Conservation (phyloP, 2,113 vertebrate species). For the Mus musculus region GRCm39 chrX:19246001-19246500, state of each 20-base stretch:
- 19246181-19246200: too few relatives aligned
- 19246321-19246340: conserved; percentile 30
- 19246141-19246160: too few relatives aligned
- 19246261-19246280: too few relatives aligned
- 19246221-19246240: too few relatives aligned
- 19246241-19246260: too few relatives aligned
- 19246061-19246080: neutral
- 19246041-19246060: neutral
- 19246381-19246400: neutral
- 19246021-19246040: neutral
- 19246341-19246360: conserved; percentile 1
- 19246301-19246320: conserved; percentile 18
- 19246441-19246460: neutral
- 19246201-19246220: too few relatives aligned
- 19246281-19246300: neutral
- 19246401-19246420: neutral
- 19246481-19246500: neutral
- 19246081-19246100: too few relatives aligned
- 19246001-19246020: conserved; percentile 24
- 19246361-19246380: conserved; percentile 33
- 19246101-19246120: too few relatives aligned
- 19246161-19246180: too few relatives aligned
- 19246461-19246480: conserved; percentile 10
- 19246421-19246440: neutral
- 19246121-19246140: too few relatives aligned